phyloP scores from a whole-genome alignment of 2,888 invertebrate genomes.

The Eupeodes latifasciatus region DNA sequence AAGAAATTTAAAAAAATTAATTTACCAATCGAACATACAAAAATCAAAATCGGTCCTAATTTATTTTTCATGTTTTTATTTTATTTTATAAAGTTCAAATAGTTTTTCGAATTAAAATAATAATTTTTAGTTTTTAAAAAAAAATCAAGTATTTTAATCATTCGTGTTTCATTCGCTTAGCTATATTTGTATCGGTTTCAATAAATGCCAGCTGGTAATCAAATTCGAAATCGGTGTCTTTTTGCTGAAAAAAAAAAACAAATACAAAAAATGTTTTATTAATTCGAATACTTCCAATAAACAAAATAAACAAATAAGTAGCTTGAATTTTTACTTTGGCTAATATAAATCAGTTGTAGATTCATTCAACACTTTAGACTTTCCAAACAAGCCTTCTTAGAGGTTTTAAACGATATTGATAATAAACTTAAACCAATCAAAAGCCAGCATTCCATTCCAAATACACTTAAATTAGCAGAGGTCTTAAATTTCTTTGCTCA shows the following conservation, averaged over 20 bases:
- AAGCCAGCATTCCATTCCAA: too few species aligned
- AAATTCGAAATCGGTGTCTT: conserved; percentile 82
- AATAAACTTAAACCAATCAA: too few species aligned
- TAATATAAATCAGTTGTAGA: too few species aligned
- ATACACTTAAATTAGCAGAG: too few species aligned
- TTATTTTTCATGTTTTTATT: neutral
- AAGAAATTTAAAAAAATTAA: neutral
- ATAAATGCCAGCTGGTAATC: conserved; percentile 83
- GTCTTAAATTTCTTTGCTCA: too few species aligned
- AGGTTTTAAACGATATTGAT: too few species aligned
- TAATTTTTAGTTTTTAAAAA: conserved; percentile 16
- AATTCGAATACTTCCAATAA: too few species aligned
- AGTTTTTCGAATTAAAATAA: neutral
- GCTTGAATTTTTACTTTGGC: too few species aligned
- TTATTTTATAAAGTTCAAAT: neutral
- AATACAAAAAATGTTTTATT: neutral
- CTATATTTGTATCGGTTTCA: conserved; percentile 76
- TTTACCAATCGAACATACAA: neutral
- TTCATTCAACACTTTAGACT: too few species aligned
- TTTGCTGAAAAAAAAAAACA: conserved; percentile 78
- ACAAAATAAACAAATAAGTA: too few species aligned
- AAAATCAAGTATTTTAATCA: conserved; percentile 78
- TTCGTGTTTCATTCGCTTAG: conserved; percentile 83
- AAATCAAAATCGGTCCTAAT: neutral
- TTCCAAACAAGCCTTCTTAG: too few species aligned